Evolutionary conservation across 2,797 vertebrate species (phyloP).

Genomic region (Artibeus jamaicensis): DNA sequence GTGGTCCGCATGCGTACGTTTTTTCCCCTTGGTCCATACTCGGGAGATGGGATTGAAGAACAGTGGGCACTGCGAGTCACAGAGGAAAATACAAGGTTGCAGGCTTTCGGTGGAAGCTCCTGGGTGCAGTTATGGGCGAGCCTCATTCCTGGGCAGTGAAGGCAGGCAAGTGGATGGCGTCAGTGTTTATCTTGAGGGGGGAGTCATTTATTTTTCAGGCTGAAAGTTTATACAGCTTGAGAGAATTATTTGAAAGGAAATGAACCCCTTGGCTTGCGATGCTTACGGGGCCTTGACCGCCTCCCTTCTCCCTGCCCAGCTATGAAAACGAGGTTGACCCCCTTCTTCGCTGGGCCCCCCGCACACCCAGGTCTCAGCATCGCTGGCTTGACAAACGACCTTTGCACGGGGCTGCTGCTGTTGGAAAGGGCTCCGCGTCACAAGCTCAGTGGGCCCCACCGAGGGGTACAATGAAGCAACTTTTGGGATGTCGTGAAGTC

Average conservation of each 20-base stretch:
- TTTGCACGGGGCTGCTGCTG: neutral
- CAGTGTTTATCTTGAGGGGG: conserved; percentile 76
- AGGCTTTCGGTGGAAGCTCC: conserved; percentile 68
- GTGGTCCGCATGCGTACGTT: conserved; percentile 45
- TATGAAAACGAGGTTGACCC: neutral
- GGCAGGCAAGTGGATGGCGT: conserved; percentile 66
- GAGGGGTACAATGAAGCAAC: neutral
- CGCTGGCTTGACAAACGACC: neutral
- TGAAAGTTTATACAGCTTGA: conserved; percentile 83
- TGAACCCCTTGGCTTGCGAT: conserved; percentile 73
- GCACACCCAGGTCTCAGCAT: neutral
- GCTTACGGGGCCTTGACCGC: conserved; percentile 54
- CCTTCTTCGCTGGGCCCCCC: neutral
- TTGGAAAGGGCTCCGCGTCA: neutral
- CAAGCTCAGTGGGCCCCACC: neutral
- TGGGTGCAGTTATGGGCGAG: conserved; percentile 60
- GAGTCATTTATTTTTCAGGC: conserved; percentile 80
- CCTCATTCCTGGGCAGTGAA: conserved; percentile 76
- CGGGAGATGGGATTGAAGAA: conserved; percentile 65
- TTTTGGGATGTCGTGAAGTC: neutral
- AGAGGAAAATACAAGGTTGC: conserved; percentile 74
- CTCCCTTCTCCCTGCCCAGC: conserved; percentile 43
- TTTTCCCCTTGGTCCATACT: conserved; percentile 61
- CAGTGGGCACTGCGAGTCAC: conserved; percentile 62
- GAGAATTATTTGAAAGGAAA: conserved; percentile 83